Evolutionary conservation across 2,113 vertebrate genomes (phyloP).

Genomic region (Gallinago media): DNA sequence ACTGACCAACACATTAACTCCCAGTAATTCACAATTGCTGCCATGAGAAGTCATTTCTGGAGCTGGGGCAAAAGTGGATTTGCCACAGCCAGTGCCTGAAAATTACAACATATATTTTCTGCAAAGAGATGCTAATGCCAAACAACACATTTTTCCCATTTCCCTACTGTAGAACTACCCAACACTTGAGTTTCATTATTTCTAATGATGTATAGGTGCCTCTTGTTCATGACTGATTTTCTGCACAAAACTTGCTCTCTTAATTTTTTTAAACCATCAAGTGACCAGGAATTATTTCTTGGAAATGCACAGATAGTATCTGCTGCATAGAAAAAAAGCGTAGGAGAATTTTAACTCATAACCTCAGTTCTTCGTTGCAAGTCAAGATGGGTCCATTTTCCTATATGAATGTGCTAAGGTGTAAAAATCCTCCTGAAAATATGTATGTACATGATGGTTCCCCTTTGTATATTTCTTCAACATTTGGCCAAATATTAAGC

Average conservation of each 20-base stretch:
- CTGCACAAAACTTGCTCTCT: background rate
- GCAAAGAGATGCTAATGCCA: background rate
- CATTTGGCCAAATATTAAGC: background rate
- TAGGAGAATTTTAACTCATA: background rate
- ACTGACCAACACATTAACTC: rapidly evolving
- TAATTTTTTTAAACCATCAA: background rate
- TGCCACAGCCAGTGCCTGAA: background rate
- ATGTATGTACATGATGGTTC: background rate
- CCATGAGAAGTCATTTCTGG: background rate
- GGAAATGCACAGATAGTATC: background rate
- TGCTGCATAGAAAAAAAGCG: background rate
- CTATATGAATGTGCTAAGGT: background rate
- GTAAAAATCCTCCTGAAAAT: background rate
- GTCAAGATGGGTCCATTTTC: constrained; percentile 1
- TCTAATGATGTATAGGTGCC: background rate
- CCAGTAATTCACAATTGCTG: background rate
- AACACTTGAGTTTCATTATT: background rate
- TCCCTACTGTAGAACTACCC: background rate
- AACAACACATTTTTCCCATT: background rate
- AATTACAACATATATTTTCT: background rate
- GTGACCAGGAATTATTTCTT: background rate
- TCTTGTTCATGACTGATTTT: background rate
- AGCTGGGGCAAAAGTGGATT: background rate
- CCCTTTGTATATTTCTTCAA: background rate
- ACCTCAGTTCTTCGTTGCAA: constrained; percentile 14